phyloP scores from a whole-genome alignment of 2,113 vertebrate species.

The Saguinus midas region DNA sequence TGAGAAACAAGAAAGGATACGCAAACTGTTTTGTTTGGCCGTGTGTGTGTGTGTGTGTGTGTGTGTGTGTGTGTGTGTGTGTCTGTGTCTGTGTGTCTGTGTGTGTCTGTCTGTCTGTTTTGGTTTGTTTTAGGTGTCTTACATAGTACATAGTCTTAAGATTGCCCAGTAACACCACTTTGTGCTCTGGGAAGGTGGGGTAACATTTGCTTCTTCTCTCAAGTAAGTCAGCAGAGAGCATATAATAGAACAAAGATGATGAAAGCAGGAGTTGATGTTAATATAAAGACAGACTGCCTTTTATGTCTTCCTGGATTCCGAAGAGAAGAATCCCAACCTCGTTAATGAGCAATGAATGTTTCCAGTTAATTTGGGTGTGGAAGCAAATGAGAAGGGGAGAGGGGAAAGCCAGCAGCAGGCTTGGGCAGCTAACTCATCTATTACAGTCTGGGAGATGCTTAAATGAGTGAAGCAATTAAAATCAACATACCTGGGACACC shows the following conservation, averaged over 20 bases:
- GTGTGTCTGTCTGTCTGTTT: neutral
- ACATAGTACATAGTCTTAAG: conserved; percentile 56
- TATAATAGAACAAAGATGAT: conserved; percentile 35
- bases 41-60: neutral
- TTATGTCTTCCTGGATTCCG: conserved; percentile 50
- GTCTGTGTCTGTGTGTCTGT: too few relatives aligned
- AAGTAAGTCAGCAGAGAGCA: neutral
- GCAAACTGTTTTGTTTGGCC: conserved; percentile 54
- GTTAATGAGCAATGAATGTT: conserved; percentile 10
- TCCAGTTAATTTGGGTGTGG: neutral
- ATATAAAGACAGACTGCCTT: conserved; percentile 43
- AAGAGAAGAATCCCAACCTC: conserved; percentile 41
- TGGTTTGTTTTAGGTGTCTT: conserved; percentile 43
- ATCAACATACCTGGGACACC: conserved; percentile 17
- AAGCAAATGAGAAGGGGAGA: neutral
- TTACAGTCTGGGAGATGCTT: conserved; percentile 40
- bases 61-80: neutral
- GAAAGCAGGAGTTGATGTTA: conserved; percentile 8
- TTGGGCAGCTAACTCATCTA: neutral
- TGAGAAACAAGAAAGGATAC: conserved; percentile 49
- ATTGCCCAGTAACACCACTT: conserved; percentile 23
- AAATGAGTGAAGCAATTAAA: conserved; percentile 67
- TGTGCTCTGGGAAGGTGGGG: neutral
- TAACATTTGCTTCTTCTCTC: conserved; percentile 2
- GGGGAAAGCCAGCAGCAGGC: conserved; percentile 6